These are phyloP conservation scores for Acanthosepion lycidas DNA, from an alignment of 2,888 invertebrate species.

Conservation along the genomic window DNA sequence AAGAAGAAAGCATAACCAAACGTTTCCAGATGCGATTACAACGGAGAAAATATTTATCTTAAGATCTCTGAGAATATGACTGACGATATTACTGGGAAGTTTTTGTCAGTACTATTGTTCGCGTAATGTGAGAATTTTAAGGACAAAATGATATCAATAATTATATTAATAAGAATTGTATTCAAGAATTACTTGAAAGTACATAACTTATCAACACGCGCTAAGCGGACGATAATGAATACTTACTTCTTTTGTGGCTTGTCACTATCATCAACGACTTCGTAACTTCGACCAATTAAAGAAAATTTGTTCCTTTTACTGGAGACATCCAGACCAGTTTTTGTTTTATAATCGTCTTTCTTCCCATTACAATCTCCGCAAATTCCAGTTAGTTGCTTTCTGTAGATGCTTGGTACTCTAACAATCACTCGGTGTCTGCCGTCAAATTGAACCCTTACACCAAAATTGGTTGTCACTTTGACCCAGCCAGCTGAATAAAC, in stretches of 20 bases:
- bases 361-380: slow-evolving; percentile 61
- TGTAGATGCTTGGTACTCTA: slow-evolving; percentile 51
- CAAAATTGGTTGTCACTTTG: slow-evolving; percentile 54
- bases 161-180: too few species aligned
- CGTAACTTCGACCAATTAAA: slow-evolving; percentile 55
- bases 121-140: too few species aligned
- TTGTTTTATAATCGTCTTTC: slow-evolving; percentile 55
- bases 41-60: too few species aligned
- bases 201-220: too few species aligned
- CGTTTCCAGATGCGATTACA: too few species aligned
- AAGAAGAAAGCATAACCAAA: too few species aligned
- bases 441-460: slow-evolving; percentile 57
- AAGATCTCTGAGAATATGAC: too few species aligned
- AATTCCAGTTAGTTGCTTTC: slow-evolving; percentile 54
- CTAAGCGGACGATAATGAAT: background rate
- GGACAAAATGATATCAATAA: too few species aligned
- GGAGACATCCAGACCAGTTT: slow-evolving; percentile 54
- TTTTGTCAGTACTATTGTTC: too few species aligned
- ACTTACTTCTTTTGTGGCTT: background rate
- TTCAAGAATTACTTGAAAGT: too few species aligned
- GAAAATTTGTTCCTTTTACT: slow-evolving; percentile 49
- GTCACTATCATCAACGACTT: slow-evolving; percentile 57
- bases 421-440: slow-evolving; percentile 54
- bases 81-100: too few species aligned
- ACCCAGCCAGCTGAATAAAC: slow-evolving; percentile 49